Base-by-base conservation (phyloP, 2,888 invertebrate genomes). In the Tipula confusa region DNA sequence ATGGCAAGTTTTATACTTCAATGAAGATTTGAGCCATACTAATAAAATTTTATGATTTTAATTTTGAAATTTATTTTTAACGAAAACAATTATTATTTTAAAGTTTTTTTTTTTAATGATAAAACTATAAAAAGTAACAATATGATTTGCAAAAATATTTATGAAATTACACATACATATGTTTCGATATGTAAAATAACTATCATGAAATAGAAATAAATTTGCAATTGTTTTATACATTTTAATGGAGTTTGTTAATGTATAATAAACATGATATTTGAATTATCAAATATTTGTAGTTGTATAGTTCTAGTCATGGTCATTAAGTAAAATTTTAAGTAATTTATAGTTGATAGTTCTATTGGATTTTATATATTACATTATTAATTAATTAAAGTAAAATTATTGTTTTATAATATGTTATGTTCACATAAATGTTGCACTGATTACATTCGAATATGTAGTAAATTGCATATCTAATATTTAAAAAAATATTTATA, bases 351-450 rank as follows among this genome's bases (percentile, higher is more conserved):
- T 29, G 38, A 15, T 29, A 48, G 79, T 28, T 82, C 18, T 31
- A 82, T 31, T 18, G 0, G 9, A 79, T 79, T 29, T 31, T 83
- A 64, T n/a, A 15, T 15, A 24, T 80, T 36, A 82, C 31, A 11
- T 80, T 24, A 11, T 64, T 64, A n/a, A n/a, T 9, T 83, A 83
- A 84, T 83, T 82, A 80, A 83, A 83, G 36, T 13, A 64, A 79
- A 83, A 82, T 80, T 83, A 36, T 85, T 82, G 33, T 36, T 83
- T n/a, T n/a, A n/a, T n/a, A n/a, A n/a, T n/a, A n/a, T n/a, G n/a
- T n/a, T n/a, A 18, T 83, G 82, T 64, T 79, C 36, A 82, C 24
- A 80, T 36, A 15, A 11, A 84, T 18, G 24, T 24, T 24, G 5
- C 33, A 33, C 33, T 6, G 13, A 24, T 64, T 48, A 18, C 64